Evolutionary conservation across 2,888 invertebrate species (phyloP).

Genomic region (Eurytoma adleriae): DNA sequence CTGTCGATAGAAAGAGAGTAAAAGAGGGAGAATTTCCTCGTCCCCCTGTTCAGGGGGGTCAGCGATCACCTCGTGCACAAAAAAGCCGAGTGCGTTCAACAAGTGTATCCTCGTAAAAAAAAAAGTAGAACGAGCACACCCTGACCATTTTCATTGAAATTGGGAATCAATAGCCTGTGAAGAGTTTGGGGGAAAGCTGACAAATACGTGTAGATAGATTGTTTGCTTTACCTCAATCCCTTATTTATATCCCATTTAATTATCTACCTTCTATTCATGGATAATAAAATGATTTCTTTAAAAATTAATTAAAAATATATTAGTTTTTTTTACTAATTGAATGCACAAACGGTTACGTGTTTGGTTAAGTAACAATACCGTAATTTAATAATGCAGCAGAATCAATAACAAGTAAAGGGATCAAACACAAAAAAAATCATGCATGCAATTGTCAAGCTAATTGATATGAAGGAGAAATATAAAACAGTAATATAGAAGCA

Average conservation of each 20-base stretch:
- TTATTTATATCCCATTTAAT: conserved; percentile 23
- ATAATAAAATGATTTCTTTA: conserved; percentile 1
- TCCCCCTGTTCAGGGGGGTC: conserved; percentile 59
- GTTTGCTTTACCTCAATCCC: conserved; percentile 36
- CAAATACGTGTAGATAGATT: conserved; percentile 55
- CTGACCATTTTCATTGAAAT: conserved; percentile 73
- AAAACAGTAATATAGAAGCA: conserved; percentile 2
- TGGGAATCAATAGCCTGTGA: conserved; percentile 73
- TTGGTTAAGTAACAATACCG: no score
- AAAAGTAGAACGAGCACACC: conserved; percentile 63
- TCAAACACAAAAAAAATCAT: neutral
- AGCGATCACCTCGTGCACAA: conserved; percentile 64
- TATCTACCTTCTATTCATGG: neutral
- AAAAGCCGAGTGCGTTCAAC: conserved; percentile 70
- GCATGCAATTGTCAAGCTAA: neutral
- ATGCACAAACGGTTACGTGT: no score
- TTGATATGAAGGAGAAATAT: neutral
- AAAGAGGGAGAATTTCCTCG: conserved; percentile 59
- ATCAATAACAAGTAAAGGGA: neutral
- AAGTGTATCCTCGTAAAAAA: conserved; percentile 74
- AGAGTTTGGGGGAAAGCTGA: conserved; percentile 46
- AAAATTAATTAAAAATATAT: no score
- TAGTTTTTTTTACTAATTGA: no score
- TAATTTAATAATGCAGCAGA: no score
- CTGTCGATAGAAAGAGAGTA: conserved; percentile 65